Evolutionary conservation across 2,113 vertebrate genomes (phyloP).

Genomic region (Cololabis saira): DNA sequence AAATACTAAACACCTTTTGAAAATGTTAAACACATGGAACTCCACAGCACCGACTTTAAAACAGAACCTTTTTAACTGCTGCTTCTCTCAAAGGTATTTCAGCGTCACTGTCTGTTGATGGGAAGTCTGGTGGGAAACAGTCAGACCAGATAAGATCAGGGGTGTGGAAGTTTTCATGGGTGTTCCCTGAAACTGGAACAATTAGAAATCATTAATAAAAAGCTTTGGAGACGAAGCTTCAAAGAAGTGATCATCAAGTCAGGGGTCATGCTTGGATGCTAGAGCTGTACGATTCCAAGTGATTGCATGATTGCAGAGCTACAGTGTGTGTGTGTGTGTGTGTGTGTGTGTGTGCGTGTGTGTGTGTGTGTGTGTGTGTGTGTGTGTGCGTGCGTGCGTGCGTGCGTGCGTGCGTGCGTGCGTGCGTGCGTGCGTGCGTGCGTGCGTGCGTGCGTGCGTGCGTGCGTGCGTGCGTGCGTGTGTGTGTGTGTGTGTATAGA

Average conservation of each 20-base stretch:
- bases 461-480: no score
- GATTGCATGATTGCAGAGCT: conserved; percentile 2
- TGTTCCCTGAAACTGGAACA: conserved; percentile 57
- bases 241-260: conserved; percentile 17
- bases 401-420: no score
- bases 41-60: no score
- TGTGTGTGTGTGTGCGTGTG: not conserved
- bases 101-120: conserved; percentile 3
- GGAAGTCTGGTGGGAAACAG: conserved; percentile 45
- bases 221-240: conserved; percentile 35
- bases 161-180: conserved; percentile 63
- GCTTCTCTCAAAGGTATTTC: not conserved
- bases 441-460: no score
- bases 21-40: no score
- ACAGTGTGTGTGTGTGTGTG: not conserved
- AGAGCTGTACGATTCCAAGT: not conserved
- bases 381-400: no score
- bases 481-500: no score
- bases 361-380: no score
- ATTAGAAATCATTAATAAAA: conserved; percentile 52
- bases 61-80: no score
- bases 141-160: conserved; percentile 61
- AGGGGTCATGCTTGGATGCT: conserved; percentile 15
- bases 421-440: no score
- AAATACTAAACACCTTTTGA: not conserved